phyloP scores from a whole-genome alignment of 2,888 invertebrate species.

The Ophion obscuratus region DNA sequence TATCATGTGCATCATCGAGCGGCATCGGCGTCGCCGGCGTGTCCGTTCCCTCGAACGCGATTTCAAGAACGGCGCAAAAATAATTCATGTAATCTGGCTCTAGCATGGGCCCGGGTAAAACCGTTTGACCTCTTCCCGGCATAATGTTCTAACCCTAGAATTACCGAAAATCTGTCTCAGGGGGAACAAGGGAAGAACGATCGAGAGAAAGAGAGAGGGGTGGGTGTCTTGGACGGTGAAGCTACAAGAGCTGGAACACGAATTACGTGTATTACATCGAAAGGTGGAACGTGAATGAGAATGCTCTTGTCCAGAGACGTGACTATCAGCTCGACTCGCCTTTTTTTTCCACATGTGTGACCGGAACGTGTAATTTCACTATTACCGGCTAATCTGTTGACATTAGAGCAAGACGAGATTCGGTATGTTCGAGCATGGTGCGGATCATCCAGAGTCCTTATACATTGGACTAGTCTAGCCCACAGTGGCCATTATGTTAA shows the following conservation, averaged over 20 bases:
- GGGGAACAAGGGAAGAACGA: constrained; percentile 45
- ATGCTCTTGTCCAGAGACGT: constrained; percentile 58
- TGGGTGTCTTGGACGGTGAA: constrained; percentile 7
- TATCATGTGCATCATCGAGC: constrained; percentile 46
- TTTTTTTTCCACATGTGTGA: constrained; percentile 64
- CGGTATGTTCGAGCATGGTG: constrained; percentile 41
- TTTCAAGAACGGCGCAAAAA: constrained; percentile 72
- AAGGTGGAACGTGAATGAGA: constrained; percentile 55
- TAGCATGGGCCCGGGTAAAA: constrained; percentile 70
- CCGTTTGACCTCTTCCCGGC: constrained; percentile 80
- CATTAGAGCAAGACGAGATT: constrained; percentile 78
- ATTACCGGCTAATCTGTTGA: constrained; percentile 84
- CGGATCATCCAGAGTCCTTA: constrained; percentile 17
- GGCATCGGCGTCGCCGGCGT: constrained; percentile 28
- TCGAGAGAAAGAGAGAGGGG: constrained; percentile 54
- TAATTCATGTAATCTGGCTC: constrained; percentile 83
- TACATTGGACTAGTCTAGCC: constrained; percentile 27
- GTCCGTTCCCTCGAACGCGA: constrained; percentile 41
- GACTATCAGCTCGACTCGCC: constrained; percentile 57
- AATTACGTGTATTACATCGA: constrained; percentile 77
- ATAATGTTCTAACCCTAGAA: constrained; percentile 81
- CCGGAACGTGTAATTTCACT: constrained; percentile 83
- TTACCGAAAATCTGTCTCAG: constrained; percentile 80
- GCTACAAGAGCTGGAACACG: constrained; percentile 44
- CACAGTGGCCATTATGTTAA: constrained; percentile 81